phyloP scores from a whole-genome alignment of 30 jellyfish, hydroid and myxozoan genomes.

The Chironex yamaguchii region DNA sequence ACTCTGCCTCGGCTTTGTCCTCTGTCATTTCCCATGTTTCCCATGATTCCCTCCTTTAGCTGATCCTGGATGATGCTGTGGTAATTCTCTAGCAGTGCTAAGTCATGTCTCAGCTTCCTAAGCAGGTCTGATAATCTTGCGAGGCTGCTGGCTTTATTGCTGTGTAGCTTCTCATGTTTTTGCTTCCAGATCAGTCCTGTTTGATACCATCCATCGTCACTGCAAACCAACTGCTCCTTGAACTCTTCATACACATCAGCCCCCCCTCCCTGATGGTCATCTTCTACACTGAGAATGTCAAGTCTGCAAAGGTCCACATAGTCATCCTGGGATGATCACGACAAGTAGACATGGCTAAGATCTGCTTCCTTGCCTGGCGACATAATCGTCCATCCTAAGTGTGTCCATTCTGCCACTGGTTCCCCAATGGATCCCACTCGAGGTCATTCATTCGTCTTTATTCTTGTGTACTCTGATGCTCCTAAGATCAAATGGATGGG shows the following conservation, averaged over 20 bases:
- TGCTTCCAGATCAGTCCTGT: slow-evolving; percentile 49
- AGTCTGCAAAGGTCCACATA: slow-evolving; percentile 75
- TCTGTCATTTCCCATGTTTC: slow-evolving; percentile 63
- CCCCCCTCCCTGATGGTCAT: slow-evolving; percentile 4
- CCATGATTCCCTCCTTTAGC: slow-evolving; percentile 64
- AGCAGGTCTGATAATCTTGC: slow-evolving; percentile 40
- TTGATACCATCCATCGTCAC: slow-evolving; percentile 61
- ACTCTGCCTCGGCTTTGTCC: slow-evolving; percentile 26
- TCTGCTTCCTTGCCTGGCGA: slow-evolving; percentile 66
- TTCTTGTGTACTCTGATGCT: slow-evolving; percentile 57
- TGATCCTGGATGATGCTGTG: slow-evolving; percentile 65
- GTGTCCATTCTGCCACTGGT: slow-evolving; percentile 76
- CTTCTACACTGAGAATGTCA: slow-evolving; percentile 58
- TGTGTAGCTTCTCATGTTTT: slow-evolving; percentile 14
- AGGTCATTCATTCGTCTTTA: slow-evolving; percentile 54
- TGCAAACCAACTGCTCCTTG: slow-evolving; percentile 45
- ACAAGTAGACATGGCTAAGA: slow-evolving; percentile 18
- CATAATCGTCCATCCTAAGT: slow-evolving; percentile 58
- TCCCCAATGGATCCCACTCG: slow-evolving; percentile 63
- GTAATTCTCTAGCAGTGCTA: slow-evolving; percentile 49
- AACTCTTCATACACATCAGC: slow-evolving; percentile 57
- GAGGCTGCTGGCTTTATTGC: slow-evolving; percentile 39
- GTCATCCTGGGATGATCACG: slow-evolving; percentile 40
- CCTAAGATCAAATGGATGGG: slow-evolving; percentile 63
- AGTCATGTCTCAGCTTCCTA: slow-evolving; percentile 42